Evolutionary conservation across 2,888 invertebrate species (phyloP), one percentile per base, ranked within the genome.

Genomic region (Petrophora chlorosata): DNA sequence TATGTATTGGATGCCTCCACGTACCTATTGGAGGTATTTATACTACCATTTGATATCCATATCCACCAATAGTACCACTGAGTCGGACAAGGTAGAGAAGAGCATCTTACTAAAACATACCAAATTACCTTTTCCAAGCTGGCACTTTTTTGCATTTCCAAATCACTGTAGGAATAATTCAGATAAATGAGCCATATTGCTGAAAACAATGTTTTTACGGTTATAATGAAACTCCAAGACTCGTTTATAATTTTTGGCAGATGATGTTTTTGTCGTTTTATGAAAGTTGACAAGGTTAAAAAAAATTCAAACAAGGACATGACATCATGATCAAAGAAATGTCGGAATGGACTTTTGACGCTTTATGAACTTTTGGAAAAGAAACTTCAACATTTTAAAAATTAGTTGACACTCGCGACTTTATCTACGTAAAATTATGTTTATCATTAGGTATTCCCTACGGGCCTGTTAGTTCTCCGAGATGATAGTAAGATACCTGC

Each of bases 71-170:
- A n/a, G n/a, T n/a, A n/a, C n/a, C n/a, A n/a, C n/a, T n/a, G n/a
- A n/a, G n/a, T n/a, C n/a, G n/a, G n/a, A n/a, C n/a, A n/a, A n/a
- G n/a, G n/a, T n/a, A n/a, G n/a, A n/a, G n/a, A n/a, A n/a, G n/a
- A n/a, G n/a, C n/a, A n/a, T n/a, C n/a, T n/a, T n/a, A n/a, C 10
- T n/a, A 26, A 2, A 16, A 41, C 8, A 0, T 10, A 12, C 8
- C 8, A 2, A 12, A 4, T 1, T 65, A 79, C 88, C 67, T 79
- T 85, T 74, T 85, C 84, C 56, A 82, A 81, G 74, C 85, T 87
- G 50, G 62, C 62, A 71, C 83, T 80, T 64, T 73, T 87, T 77
- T 78, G 71, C 88, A 89, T 89, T 84, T 88, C 87, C 82, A 81
- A 67, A 56, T 80, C 76, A 74, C 64, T 71, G 72, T 83, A 81